A percentile compares a stretch with the other conserved stretches of the same genome.
These are phyloP conservation scores for Chrosomus eos DNA, from an alignment of 2,797 vertebrate genomes.

Conservation along the genomic window DNA sequence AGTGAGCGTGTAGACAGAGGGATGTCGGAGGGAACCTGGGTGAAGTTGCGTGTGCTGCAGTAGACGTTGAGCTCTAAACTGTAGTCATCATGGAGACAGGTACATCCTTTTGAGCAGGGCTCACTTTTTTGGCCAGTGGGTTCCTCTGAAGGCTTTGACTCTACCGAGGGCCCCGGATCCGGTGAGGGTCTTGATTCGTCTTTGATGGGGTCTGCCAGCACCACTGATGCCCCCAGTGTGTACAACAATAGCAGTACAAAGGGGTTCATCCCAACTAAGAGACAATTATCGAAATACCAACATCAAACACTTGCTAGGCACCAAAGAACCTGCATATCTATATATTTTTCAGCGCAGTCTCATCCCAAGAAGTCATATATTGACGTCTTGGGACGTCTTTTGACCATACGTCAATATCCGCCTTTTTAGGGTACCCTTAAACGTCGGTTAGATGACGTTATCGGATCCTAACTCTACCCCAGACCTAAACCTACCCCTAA, in stretches of 20 bases:
- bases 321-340: neutral
- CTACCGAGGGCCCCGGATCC: conserved; percentile 45
- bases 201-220: conserved; percentile 69
- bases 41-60: conserved; percentile 89
- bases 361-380: too few species aligned
- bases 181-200: conserved; percentile 67
- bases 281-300: conserved; percentile 30
- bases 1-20: conserved; percentile 80
- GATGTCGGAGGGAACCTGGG: conserved; percentile 77
- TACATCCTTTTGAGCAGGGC: conserved; percentile 83
- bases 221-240: conserved; percentile 73
- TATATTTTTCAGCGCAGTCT: too few species aligned
- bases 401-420: too few species aligned
- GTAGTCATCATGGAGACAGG: conserved; percentile 86
- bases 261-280: conserved; percentile 75
- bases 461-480: too few species aligned
- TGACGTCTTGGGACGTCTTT: too few species aligned
- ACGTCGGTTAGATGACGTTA: too few species aligned
- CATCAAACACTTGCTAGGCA: conserved; percentile 28
- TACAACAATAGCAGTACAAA: conserved; percentile 72
- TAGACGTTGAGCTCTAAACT: conserved; percentile 87
- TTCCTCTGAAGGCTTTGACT: conserved; percentile 66
- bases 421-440: too few species aligned
- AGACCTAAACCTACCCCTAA: too few species aligned
- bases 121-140: conserved; percentile 52